These are phyloP conservation scores for Plectrocnemia conspersa DNA, from an alignment of 1,140 invertebrate species.

Conservation along the genomic window DNA sequence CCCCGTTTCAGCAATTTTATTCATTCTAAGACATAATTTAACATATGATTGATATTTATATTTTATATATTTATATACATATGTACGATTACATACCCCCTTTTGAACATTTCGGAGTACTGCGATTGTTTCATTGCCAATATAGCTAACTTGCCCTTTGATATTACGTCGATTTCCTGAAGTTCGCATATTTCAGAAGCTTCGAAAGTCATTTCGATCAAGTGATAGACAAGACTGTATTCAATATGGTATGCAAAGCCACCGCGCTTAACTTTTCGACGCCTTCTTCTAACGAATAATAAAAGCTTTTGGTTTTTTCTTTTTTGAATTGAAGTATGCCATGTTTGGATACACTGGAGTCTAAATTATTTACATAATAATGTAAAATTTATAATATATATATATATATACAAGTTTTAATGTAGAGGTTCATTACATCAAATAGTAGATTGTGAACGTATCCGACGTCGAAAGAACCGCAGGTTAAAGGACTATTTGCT, in stretches of 20 bases:
- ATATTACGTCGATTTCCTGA: conserved; percentile 30
- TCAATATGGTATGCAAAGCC: conserved; percentile 32
- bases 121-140: conserved; percentile 28
- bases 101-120: conserved; percentile 32
- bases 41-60: conserved; percentile 5
- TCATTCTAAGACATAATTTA: conserved; percentile 22
- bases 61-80: neutral
- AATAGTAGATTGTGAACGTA: conserved; percentile 34
- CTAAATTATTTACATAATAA: conserved; percentile 5
- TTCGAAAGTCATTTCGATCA: conserved; percentile 31
- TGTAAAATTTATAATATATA: neutral
- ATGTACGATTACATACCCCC: conserved; percentile 24
- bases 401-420: too few relatives aligned
- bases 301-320: conserved; percentile 30
- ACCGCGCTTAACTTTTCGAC: conserved; percentile 23
- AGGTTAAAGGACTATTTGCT: conserved; percentile 29
- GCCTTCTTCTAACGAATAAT: conserved; percentile 24
- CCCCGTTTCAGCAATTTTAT: conserved; percentile 26
- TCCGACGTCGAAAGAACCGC: conserved; percentile 30
- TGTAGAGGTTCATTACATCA: conserved; percentile 16
- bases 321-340: conserved; percentile 28
- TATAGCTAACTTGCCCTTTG: conserved; percentile 19
- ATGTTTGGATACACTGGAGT: conserved; percentile 25
- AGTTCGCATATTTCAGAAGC: conserved; percentile 33
- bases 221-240: conserved; percentile 20